Evolutionary conservation across 2,797 vertebrate species (phyloP).

Genomic region (Acipenser ruthenus): DNA sequence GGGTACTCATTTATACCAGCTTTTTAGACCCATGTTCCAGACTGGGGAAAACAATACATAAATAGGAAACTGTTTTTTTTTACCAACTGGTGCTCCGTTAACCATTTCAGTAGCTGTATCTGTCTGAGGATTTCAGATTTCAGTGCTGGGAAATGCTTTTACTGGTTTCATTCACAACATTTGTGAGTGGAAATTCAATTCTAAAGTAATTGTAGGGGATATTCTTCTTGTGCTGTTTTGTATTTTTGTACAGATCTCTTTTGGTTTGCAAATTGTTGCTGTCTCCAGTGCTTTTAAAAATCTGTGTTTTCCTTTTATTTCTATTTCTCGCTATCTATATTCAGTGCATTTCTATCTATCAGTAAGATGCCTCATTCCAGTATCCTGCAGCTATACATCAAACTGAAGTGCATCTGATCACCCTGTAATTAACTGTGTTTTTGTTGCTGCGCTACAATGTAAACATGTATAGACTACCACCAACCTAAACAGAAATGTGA

Average conservation of each 20-base stretch:
- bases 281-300: not conserved
- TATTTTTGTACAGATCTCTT: not conserved
- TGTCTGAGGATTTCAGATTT: no score
- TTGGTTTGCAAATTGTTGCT: not conserved
- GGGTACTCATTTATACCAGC: not conserved
- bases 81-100: no score
- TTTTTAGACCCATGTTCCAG: not conserved
- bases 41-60: no score
- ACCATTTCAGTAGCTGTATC: no score
- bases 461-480: slow-evolving; percentile 27
- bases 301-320: slow-evolving; percentile 1
- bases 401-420: slow-evolving; percentile 16
- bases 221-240: not conserved
- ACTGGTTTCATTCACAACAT: no score
- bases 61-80: no score
- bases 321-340: not conserved
- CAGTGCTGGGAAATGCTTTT: no score
- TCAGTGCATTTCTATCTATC: not conserved
- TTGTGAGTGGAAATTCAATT: no score
- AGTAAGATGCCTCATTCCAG: no score
- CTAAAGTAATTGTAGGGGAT: no score
- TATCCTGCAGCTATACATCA: not conserved
- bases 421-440: slow-evolving; percentile 22
- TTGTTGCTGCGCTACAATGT: slow-evolving; percentile 6
- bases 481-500: slow-evolving; percentile 31